Evolutionary conservation across 2,888 invertebrate genomes (phyloP).

Genomic region (Oscheius sp.): DNA sequence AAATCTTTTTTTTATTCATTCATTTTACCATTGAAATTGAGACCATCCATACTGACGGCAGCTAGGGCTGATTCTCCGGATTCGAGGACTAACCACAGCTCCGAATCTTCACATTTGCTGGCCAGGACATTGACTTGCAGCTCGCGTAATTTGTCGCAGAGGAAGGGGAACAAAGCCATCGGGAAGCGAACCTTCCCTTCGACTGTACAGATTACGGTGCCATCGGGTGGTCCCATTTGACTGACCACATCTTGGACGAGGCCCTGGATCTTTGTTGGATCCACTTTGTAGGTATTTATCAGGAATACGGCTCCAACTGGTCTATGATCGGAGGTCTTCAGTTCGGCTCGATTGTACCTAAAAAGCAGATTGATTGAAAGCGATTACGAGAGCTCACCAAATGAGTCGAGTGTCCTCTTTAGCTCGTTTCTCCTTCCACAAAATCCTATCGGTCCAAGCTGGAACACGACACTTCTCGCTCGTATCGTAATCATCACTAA

Average conservation of each 20-base stretch:
- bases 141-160: constrained; percentile 63
- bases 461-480: constrained; percentile 86
- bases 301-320: constrained; percentile 92
- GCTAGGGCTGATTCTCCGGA: constrained; percentile 86
- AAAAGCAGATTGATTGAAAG: constrained; percentile 69
- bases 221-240: constrained; percentile 88
- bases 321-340: constrained; percentile 77
- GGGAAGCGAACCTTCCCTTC: constrained; percentile 56
- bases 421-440: constrained; percentile 79
- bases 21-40: constrained; percentile 30
- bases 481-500: constrained; percentile 98
- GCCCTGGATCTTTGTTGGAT: constrained; percentile 80
- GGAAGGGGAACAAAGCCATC: constrained; percentile 41
- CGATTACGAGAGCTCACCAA: constrained; percentile 13
- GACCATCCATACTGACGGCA: constrained; percentile 72
- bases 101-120: constrained; percentile 77
- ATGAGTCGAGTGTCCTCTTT: constrained; percentile 29
- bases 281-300: constrained; percentile 84
- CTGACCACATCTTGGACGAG: constrained; percentile 78
- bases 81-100: constrained; percentile 90
- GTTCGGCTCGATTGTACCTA: constrained; percentile 89
- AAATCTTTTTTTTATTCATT: background rate
- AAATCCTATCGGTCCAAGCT: constrained; percentile 97
- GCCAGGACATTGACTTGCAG: constrained; percentile 57
- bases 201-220: constrained; percentile 82